Base-by-base conservation (phyloP, 2,888 invertebrate genomes). In the Brachyptera risi region DNA sequence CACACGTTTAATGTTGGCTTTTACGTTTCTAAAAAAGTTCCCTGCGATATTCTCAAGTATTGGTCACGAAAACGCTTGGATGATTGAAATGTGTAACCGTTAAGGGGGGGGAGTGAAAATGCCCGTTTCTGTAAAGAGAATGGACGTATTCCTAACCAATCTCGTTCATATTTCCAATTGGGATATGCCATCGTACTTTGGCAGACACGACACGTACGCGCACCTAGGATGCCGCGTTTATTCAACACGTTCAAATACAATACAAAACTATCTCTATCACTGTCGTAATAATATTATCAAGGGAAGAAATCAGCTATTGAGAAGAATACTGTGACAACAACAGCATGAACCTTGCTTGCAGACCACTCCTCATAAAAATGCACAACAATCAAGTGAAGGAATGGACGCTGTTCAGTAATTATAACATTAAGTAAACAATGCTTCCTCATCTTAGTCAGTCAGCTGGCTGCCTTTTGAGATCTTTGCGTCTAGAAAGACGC, bases 221-320 rank as follows among this genome's bases (percentile, higher is more conserved):
- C 54, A 54, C 54, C 21, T 35, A n/a, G 19, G 13, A 37, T 54
- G n/a, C n/a, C n/a, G n/a, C n/a, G n/a, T n/a, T n/a, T n/a, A n/a
- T n/a, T n/a, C n/a, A 60, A 54, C 56, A 60, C 42, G 56, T 35
- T 51, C 37, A 63, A 60, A 63, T 60, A 60, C 60, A 61, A 60
- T 64, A 65, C 63, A 65, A 65, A 65, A 65, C 65, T 65, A 65
- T 44, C 59, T 62, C 59, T 64, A 61, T 64, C 57, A 64, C 50
- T 59, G 57, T 63, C n/a, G n/a, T 37, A 51, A 60, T 51, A 51
- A 40, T 60, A 21, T 47, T 21, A 63, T 63, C 63, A 61, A 65
- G 62, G 64, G 65, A 66, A 63, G 65, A 66, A 65, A 66, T 65
- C 62, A 64, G 63, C 62, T 63, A 60, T 56, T 63, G 57, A 64